These are phyloP conservation scores for Enteromius thamalakanensis DNA, from an alignment of 2,797 vertebrate genomes.

Conservation along the genomic window DNA sequence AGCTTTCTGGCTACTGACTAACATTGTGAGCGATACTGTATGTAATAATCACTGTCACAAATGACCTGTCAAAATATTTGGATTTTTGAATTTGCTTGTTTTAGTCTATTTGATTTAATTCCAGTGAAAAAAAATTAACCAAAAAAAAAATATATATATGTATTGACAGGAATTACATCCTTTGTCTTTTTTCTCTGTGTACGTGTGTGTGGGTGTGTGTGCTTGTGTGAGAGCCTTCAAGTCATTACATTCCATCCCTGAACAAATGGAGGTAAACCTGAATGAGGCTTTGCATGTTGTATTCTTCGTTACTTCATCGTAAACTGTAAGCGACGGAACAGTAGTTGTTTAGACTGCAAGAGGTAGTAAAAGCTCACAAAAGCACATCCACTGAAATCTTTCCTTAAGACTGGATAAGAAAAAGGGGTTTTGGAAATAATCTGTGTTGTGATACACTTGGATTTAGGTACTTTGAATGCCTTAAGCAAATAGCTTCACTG, in stretches of 20 bases:
- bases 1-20: neutral
- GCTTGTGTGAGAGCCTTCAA: constrained; percentile 1
- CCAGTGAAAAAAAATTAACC: neutral
- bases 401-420: neutral
- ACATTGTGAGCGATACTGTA: constrained; percentile 11
- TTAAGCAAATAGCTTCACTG: constrained; percentile 1
- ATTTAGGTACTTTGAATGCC: neutral
- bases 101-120: constrained; percentile 13
- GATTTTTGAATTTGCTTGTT: constrained; percentile 30
- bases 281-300: constrained; percentile 16
- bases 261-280: neutral
- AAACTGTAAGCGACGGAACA: neutral
- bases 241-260: neutral
- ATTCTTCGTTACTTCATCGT: neutral
- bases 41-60: neutral
- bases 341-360: neutral
- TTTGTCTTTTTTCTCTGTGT: neutral
- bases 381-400: neutral
- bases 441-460: constrained; percentile 1
- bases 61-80: constrained; percentile 21
- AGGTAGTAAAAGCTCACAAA: neutral
- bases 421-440: neutral
- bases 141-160: constrained; percentile 19
- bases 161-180: constrained; percentile 16
- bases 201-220: neutral